A percentile compares a stretch with the other conserved stretches of the same genome.
These are phyloP conservation scores for Leptinotarsa defecta DNA, from an alignment of 1,140 invertebrate genomes.

Conservation along the genomic window DNA sequence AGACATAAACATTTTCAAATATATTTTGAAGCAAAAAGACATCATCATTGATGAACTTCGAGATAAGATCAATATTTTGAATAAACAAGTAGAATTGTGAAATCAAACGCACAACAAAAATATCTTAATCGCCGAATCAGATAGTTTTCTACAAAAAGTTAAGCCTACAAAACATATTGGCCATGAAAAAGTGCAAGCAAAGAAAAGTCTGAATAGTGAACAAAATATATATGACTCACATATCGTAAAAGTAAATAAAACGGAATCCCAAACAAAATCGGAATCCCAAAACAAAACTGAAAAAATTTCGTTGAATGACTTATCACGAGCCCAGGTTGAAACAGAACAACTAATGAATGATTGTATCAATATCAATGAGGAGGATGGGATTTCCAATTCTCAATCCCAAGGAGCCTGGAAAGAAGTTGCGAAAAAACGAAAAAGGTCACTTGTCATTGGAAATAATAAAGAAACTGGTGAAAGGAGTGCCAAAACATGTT, in stretches of 20 bases:
- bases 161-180: neutral
- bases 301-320: neutral
- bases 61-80: neutral
- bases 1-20: neutral
- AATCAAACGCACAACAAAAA: neutral
- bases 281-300: neutral
- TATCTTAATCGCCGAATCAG: neutral
- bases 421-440: neutral
- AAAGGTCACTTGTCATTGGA: neutral
- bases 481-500: conserved; percentile 5
- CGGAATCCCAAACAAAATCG: neutral
- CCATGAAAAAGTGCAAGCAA: neutral
- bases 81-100: too few species aligned
- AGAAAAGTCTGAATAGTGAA: too few species aligned
- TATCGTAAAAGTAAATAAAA: neutral
- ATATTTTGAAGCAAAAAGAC: neutral
- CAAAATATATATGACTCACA: too few species aligned
- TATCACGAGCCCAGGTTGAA: neutral
- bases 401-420: neutral
- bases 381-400: neutral
- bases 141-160: neutral
- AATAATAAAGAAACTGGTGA: neutral
- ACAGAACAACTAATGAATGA: neutral
- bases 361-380: neutral
- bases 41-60: neutral